Evolutionary conservation across 2,113 vertebrate species (phyloP).

Genomic region (Pungitius pungitius): DNA sequence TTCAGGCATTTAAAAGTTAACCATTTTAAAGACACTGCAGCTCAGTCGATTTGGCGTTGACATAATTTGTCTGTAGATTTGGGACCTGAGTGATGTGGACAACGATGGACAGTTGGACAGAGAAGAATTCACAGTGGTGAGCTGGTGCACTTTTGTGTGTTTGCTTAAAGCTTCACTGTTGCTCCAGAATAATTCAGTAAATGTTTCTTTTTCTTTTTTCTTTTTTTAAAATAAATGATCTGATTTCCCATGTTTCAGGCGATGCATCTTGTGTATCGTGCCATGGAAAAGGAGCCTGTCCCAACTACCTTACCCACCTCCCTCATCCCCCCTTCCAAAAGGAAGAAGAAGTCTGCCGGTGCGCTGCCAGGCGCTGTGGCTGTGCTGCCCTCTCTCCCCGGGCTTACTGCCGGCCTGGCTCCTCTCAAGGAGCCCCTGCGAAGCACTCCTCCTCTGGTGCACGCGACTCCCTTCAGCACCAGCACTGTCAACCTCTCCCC

Average conservation of each 20-base stretch:
- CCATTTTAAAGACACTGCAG: background rate
- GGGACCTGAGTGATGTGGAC: conserved; percentile 97
- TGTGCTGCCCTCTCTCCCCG: conserved; percentile 84
- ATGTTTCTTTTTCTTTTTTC: background rate
- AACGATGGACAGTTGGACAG: conserved; percentile 96
- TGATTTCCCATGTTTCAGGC: conserved; percentile 77
- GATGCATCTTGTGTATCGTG: conserved; percentile 96
- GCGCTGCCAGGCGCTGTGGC: conserved; percentile 89
- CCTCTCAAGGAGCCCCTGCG: conserved; percentile 87
- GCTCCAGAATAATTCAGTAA: background rate
- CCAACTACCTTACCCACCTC: conserved; percentile 85
- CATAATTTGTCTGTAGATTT: conserved; percentile 83
- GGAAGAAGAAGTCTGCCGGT: conserved; percentile 86
- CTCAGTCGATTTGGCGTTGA: background rate
- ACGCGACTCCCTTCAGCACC: conserved; percentile 79
- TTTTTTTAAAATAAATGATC: background rate
- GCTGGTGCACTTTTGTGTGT: conserved; percentile 21
- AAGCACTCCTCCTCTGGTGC: conserved; percentile 84
- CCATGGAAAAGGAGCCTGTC: conserved; percentile 92
- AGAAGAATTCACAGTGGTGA: conserved; percentile 96
- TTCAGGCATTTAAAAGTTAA: background rate
- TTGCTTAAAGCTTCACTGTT: background rate
- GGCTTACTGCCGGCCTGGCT: conserved; percentile 67
- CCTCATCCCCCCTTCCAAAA: conserved; percentile 92
- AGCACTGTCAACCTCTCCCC: conserved; percentile 85